phyloP scores from a whole-genome alignment of 2,113 vertebrate species.

The Oryzias woworae region DNA sequence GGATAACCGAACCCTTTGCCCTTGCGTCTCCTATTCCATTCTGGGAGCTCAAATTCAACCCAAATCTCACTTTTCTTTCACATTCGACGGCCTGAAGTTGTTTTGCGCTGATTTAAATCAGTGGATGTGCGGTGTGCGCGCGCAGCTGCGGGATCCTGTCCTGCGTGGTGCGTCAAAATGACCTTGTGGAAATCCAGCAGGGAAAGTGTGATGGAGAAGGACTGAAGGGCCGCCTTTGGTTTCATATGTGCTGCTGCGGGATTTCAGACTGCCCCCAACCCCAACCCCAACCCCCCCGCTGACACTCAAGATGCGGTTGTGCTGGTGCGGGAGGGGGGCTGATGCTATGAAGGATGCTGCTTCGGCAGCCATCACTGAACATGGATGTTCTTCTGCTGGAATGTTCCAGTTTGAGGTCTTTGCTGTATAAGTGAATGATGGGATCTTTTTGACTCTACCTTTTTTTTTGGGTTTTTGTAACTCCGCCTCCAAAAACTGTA shows the following conservation, averaged over 20 bases:
- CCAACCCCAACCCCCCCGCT: too few relatives aligned
- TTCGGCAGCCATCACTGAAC: too few relatives aligned
- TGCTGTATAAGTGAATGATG: too few relatives aligned
- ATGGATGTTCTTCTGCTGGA: too few relatives aligned
- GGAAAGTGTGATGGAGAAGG: conserved; percentile 40
- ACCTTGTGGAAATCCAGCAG: conserved; percentile 63
- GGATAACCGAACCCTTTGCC: conserved; percentile 6
- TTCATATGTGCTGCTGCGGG: conserved; percentile 22
- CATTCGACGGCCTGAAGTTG: background rate
- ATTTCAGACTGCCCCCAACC: background rate
- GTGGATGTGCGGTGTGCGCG: background rate
- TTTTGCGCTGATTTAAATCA: background rate
- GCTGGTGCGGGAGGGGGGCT: too few relatives aligned
- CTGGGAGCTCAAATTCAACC: background rate
- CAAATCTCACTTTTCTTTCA: background rate
- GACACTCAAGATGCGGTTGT: too few relatives aligned
- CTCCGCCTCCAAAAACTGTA: too few relatives aligned
- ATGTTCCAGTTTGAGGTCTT: too few relatives aligned
- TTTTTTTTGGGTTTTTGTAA: too few relatives aligned
- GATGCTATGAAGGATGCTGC: too few relatives aligned
- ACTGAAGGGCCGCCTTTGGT: conserved; percentile 26
- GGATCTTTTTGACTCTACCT: too few relatives aligned
- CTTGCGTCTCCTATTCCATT: conserved; percentile 23
- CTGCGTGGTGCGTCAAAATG: conserved; percentile 64
- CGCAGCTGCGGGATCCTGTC: background rate